Conservation (phyloP, 2,797 vertebrate species). For the Molossus alvarezi region DNA sequence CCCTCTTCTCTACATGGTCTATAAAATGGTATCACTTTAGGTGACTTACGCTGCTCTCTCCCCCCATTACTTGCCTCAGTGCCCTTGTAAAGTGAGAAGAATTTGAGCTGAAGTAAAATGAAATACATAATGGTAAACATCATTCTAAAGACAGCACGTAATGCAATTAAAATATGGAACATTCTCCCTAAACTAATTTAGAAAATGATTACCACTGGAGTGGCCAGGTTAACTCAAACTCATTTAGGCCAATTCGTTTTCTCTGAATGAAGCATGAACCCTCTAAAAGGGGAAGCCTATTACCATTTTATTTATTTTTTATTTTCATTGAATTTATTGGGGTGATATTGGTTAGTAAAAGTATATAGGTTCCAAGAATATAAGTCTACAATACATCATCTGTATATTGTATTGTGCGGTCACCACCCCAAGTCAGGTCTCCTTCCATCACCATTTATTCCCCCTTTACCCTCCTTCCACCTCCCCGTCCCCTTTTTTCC, state of each 20-base stretch:
- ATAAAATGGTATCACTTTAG: constrained; percentile 8
- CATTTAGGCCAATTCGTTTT: constrained; percentile 57
- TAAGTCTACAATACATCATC: neutral
- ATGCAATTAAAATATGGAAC: constrained; percentile 47
- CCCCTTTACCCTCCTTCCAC: neutral
- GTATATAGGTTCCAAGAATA: neutral
- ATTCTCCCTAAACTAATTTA: constrained; percentile 59
- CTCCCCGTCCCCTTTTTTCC: neutral
- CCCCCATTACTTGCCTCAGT: neutral
- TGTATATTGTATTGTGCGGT: neutral
- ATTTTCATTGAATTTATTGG: constrained; percentile 19
- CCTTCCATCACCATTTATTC: neutral
- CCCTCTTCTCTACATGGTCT: neutral
- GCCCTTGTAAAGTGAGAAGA: constrained; percentile 6
- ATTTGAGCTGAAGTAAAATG: constrained; percentile 39
- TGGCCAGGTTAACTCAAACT: constrained; percentile 55
- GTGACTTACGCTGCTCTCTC: neutral
- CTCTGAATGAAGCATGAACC: constrained; percentile 65
- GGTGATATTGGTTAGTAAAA: neutral
- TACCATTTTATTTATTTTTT: constrained; percentile 26
- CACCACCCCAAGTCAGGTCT: neutral
- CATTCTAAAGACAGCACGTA: neutral
- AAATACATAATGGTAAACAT: neutral
- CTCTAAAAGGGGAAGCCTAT: neutral
- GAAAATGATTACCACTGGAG: constrained; percentile 33